Percentiles rank a stretch among this genome's conserved stretches.
Evolutionary conservation across 2,797 vertebrate species (phyloP).

Genomic region (Tenualosa ilisha): DNA sequence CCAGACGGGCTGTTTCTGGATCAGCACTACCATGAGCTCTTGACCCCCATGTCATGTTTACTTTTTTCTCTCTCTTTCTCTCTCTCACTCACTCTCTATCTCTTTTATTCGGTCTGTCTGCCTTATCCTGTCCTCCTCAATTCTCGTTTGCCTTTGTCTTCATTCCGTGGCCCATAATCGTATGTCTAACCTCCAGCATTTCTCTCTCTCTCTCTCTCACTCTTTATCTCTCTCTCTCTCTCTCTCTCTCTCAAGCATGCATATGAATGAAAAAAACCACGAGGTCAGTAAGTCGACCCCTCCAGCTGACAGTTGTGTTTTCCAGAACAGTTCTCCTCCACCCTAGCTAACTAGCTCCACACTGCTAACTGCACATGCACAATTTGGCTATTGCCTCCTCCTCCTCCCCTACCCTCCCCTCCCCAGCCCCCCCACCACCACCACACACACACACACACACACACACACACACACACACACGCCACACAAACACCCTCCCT

Average conservation of each 20-base stretch:
- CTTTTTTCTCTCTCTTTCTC: background rate
- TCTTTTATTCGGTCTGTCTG: background rate
- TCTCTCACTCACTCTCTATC: background rate
- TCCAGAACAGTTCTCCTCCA: conserved; percentile 13
- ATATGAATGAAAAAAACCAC: conserved; percentile 29
- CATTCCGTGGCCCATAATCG: background rate
- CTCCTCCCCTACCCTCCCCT: too few species aligned
- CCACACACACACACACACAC: too few species aligned
- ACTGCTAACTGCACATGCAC: background rate
- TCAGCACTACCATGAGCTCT: background rate
- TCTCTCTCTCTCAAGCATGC: background rate
- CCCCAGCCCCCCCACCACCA: background rate
- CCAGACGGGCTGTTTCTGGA: conserved; percentile 24
- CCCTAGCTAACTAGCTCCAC: conserved; percentile 38
- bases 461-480: background rate
- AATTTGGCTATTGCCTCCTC: background rate
- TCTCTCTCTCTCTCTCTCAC: conserved; percentile 14
- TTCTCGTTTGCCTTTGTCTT: conserved; percentile 9
- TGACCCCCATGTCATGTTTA: background rate
- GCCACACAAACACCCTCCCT: background rate
- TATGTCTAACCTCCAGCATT: background rate
- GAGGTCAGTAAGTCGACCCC: conserved; percentile 68
- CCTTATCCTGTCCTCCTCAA: background rate
- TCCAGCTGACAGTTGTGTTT: conserved; percentile 34
- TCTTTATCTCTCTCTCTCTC: too few species aligned